A percentile compares a stretch with the other conserved stretches of the same genome.
Evolutionary conservation across 2,888 invertebrate genomes (phyloP).

Genomic region (Sinelater perroti): DNA sequence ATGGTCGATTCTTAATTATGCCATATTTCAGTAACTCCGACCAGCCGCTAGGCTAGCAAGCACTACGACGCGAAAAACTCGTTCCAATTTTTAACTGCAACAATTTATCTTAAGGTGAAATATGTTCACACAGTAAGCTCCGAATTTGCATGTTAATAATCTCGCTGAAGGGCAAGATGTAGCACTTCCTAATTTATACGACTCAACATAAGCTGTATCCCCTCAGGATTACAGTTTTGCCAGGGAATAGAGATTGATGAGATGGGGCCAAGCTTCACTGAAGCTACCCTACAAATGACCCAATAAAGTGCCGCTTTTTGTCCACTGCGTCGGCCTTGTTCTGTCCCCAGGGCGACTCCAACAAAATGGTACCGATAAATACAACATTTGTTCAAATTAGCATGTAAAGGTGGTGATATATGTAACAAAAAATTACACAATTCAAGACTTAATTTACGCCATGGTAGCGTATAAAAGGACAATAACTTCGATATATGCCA

Average conservation of each 20-base stretch:
- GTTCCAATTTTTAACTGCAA: too few relatives aligned
- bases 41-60: too few relatives aligned
- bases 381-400: neutral
- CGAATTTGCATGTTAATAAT: slow-evolving; percentile 8
- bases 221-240: slow-evolving; percentile 11
- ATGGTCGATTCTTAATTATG: too few relatives aligned
- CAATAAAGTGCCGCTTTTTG: slow-evolving; percentile 15
- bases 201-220: slow-evolving; percentile 17
- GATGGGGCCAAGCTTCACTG: slow-evolving; percentile 10
- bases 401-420: too few relatives aligned
- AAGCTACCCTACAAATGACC: slow-evolving; percentile 17
- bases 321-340: neutral
- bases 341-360: slow-evolving; percentile 3
- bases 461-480: too few relatives aligned
- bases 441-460: too few relatives aligned
- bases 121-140: neutral
- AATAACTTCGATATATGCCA: too few relatives aligned
- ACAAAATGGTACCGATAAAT: neutral
- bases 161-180: slow-evolving; percentile 1
- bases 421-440: too few relatives aligned
- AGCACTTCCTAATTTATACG: slow-evolving; percentile 1
- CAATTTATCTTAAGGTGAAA: neutral
- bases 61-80: too few relatives aligned
- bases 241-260: slow-evolving; percentile 17
- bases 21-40: too few relatives aligned